These are phyloP conservation scores for Drosophila persimilis DNA, from an alignment of 1,140 invertebrate genomes.

Conservation along the genomic window DNA sequence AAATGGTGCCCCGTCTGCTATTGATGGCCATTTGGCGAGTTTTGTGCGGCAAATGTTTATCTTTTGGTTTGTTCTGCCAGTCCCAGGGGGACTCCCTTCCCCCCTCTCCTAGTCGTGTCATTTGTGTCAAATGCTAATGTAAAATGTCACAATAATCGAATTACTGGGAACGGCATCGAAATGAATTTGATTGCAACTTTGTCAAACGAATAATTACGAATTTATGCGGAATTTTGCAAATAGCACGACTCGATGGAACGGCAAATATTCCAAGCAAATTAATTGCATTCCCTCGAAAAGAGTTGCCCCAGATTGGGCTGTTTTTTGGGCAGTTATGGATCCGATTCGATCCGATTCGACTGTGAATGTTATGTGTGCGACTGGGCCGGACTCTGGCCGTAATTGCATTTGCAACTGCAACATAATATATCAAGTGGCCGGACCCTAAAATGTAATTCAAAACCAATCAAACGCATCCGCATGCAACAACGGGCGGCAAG, in stretches of 20 bases:
- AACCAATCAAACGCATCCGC: constrained; percentile 70
- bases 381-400: constrained; percentile 4
- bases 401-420: constrained; percentile 24
- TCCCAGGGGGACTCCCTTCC: constrained; percentile 6
- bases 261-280: constrained; percentile 26
- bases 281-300: constrained; percentile 31
- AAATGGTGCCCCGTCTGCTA: constrained; percentile 39
- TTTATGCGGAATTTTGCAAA: constrained; percentile 38
- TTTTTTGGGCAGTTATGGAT: constrained; percentile 27
- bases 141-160: constrained; percentile 60
- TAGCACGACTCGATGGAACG: neutral
- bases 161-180: constrained; percentile 43
- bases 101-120: constrained; percentile 15
- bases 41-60: constrained; percentile 72
- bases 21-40: constrained; percentile 51
- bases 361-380: constrained; percentile 19
- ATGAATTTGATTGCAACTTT: constrained; percentile 23
- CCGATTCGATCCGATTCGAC: constrained; percentile 16
- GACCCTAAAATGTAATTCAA: constrained; percentile 59
- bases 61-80: constrained; percentile 52
- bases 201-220: constrained; percentile 38
- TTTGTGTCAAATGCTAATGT: constrained; percentile 67
- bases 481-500: constrained; percentile 55
- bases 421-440: constrained; percentile 28
- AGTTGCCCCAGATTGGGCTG: constrained; percentile 11